Conservation (phyloP, 2,797 vertebrate genomes). For the Sebastes nivosus region DNA sequence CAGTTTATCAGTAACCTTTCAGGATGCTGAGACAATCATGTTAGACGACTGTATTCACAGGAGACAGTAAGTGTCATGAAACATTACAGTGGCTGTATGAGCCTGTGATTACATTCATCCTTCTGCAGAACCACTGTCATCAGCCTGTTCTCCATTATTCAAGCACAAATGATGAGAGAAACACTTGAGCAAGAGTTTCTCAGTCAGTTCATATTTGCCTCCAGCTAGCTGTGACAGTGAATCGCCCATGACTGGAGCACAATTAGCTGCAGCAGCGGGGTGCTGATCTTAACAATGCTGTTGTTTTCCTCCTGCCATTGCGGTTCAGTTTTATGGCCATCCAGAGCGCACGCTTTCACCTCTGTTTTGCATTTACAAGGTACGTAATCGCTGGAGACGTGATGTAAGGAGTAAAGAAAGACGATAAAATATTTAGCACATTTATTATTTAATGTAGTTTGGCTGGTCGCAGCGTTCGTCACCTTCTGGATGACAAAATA, state of each 20-base stretch:
- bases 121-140: conserved; percentile 25
- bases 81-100: conserved; percentile 23
- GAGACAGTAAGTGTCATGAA: conserved; percentile 26
- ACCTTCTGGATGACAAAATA: conserved; percentile 2
- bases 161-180: conserved; percentile 32
- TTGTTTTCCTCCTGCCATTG: conserved; percentile 76
- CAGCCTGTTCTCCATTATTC: conserved; percentile 34
- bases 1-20: conserved; percentile 56
- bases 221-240: conserved; percentile 54
- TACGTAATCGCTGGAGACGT: conserved; percentile 14
- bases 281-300: conserved; percentile 71
- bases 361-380: conserved; percentile 54
- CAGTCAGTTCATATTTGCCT: conserved; percentile 43
- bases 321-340: conserved; percentile 71
- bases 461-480: background rate
- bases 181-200: conserved; percentile 33
- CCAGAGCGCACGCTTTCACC: conserved; percentile 62
- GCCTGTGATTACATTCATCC: conserved; percentile 44
- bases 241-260: conserved; percentile 64
- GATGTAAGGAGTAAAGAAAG: conserved; percentile 34
- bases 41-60: conserved; percentile 18
- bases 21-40: conserved; percentile 23
- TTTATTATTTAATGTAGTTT: conserved; percentile 46
- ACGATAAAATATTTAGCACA: conserved; percentile 41
- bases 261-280: conserved; percentile 77